Conservation (phyloP, 2,797 vertebrate genomes). For the Anableps anableps region DNA sequence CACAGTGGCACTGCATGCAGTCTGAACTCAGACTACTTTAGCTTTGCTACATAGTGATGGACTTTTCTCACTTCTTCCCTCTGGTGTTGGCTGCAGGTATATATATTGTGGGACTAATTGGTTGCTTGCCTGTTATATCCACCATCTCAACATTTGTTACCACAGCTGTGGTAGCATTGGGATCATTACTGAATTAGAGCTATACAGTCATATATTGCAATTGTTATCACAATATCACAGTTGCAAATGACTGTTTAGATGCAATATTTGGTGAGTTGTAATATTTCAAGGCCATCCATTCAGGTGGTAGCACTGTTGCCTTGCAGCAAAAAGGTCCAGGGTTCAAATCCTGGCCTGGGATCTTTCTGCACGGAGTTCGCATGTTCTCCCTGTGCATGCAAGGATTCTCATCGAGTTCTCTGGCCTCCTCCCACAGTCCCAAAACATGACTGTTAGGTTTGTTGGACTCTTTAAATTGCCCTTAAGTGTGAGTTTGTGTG, state of each 20-base stretch:
- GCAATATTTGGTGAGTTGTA: no score
- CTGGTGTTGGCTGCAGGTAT: neutral
- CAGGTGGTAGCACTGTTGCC: neutral
- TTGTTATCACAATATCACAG: no score
- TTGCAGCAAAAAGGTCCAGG: neutral
- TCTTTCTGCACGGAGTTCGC: neutral
- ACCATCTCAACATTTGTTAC: neutral
- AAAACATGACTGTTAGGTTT: neutral
- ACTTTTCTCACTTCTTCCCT: neutral
- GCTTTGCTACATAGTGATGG: neutral
- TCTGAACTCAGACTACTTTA: neutral
- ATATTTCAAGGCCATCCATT: neutral
- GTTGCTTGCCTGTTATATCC: neutral
- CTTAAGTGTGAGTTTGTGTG: neutral
- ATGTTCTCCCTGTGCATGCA: no score
- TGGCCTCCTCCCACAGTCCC: neutral
- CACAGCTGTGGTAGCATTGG: no score
- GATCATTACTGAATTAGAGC: no score
- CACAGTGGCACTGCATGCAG: neutral
- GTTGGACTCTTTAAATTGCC: neutral
- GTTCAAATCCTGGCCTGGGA: neutral
- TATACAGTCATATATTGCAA: no score
- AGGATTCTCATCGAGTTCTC: neutral
- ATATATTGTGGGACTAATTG: neutral
- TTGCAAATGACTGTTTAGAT: no score